A percentile compares a stretch with the other conserved stretches of the same genome.
phyloP scores from a whole-genome alignment of 2,888 invertebrate species.

The Portevinia maculata region DNA sequence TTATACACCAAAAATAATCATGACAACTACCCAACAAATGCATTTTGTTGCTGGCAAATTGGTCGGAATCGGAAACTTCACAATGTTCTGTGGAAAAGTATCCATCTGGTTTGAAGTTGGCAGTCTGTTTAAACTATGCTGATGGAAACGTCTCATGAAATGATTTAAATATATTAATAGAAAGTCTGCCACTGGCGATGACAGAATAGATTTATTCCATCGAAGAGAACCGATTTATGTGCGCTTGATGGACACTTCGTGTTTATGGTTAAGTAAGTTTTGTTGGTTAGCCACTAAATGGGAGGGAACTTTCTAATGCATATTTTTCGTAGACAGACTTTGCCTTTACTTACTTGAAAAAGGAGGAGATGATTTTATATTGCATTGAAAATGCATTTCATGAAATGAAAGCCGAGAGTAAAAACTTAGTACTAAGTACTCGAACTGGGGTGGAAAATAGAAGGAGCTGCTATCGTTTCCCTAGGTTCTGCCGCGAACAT shows the following conservation, averaged over 20 bases:
- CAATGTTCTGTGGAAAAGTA: neutral
- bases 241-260: conserved; percentile 51
- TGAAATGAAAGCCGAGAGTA: neutral
- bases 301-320: neutral
- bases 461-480: neutral
- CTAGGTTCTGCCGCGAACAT: neutral
- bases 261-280: conserved; percentile 40
- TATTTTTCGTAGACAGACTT: neutral
- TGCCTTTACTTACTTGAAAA: neutral
- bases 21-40: neutral
- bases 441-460: neutral
- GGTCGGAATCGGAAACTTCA: neutral
- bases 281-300: neutral
- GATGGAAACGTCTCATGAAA: neutral
- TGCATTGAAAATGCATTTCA: neutral
- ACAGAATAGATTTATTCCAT: conserved; percentile 27
- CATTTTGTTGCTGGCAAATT: neutral
- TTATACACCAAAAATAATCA: conserved; percentile 9
- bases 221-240: conserved; percentile 18
- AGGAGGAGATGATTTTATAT: neutral
- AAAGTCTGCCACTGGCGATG: conserved; percentile 13
- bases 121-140: neutral
- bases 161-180: conserved; percentile 30
- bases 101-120: neutral
- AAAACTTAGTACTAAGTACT: neutral